Conservation (phyloP, 1,140 invertebrate genomes). For the Conopomorpha cramerella region DNA sequence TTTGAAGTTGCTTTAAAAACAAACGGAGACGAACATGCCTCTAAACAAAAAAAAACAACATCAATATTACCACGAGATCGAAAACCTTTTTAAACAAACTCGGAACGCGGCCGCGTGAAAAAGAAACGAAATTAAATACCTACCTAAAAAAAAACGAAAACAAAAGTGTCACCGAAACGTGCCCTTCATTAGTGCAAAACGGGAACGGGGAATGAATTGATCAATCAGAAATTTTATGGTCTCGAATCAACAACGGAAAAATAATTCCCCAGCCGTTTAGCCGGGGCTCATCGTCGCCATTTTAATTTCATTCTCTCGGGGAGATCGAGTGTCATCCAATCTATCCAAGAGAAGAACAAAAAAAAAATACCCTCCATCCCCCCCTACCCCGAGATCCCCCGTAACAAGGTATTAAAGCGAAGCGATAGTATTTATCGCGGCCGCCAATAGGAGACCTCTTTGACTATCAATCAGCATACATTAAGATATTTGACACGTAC, state of each 20-base stretch:
- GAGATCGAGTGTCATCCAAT: slow-evolving; percentile 58
- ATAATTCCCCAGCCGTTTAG: slow-evolving; percentile 49
- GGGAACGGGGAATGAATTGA: slow-evolving; percentile 54
- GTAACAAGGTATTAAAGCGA: too few relatives aligned
- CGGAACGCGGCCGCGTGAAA: too few relatives aligned
- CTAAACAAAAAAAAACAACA: too few relatives aligned
- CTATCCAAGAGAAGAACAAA: slow-evolving; percentile 45
- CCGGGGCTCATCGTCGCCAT: slow-evolving; percentile 47
- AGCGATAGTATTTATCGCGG: too few relatives aligned
- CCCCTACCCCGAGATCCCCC: slow-evolving; percentile 12
- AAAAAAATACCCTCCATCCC: slow-evolving; percentile 22
- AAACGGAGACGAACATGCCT: too few relatives aligned
- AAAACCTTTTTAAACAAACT: too few relatives aligned
- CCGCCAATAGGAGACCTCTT: too few relatives aligned
- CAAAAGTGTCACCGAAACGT: slow-evolving; percentile 43
- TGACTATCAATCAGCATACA: too few relatives aligned
- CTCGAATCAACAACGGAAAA: slow-evolving; percentile 55
- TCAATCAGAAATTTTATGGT: slow-evolving; percentile 58
- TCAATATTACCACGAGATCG: too few relatives aligned
- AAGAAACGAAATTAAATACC: slow-evolving; percentile 35
- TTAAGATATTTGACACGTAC: too few relatives aligned
- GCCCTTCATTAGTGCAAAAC: slow-evolving; percentile 48
- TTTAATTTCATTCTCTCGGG: slow-evolving; percentile 53
- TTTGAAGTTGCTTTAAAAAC: too few relatives aligned
- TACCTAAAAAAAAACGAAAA: slow-evolving; percentile 42